Percentiles rank a stretch among this genome's conserved stretches.
Evolutionary conservation across 2,113 vertebrate genomes (phyloP).

Genomic region (Upupa epops): DNA sequence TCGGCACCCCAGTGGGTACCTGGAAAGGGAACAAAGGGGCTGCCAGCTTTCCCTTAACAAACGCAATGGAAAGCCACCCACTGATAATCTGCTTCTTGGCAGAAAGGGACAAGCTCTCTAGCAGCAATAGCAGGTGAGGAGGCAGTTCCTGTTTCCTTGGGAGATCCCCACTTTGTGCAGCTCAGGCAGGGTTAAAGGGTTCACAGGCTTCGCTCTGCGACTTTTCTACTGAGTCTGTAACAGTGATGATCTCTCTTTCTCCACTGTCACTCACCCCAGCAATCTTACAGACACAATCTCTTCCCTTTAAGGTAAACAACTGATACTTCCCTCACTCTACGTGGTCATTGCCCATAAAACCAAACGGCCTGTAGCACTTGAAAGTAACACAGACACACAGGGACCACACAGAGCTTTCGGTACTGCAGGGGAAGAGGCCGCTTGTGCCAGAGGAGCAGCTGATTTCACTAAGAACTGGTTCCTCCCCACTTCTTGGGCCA

Average conservation of each 20-base stretch:
- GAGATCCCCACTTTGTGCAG: background rate
- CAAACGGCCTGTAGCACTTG: accelerated
- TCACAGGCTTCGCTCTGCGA: accelerated
- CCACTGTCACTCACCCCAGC: too few relatives aligned
- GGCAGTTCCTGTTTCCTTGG: background rate
- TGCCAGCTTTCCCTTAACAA: background rate
- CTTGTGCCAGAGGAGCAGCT: background rate
- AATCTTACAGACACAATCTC: background rate
- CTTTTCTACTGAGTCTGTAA: background rate
- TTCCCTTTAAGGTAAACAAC: background rate
- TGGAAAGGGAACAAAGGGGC: background rate
- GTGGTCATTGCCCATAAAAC: background rate
- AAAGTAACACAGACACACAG: accelerated
- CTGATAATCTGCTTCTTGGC: accelerated
- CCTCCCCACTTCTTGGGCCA: background rate
- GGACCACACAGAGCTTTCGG: background rate
- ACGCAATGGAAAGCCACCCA: accelerated
- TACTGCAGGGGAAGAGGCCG: background rate
- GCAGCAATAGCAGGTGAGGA: accelerated
- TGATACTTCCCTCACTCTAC: background rate
- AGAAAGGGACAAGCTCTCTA: background rate
- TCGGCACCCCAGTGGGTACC: too few relatives aligned
- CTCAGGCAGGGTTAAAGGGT: accelerated
- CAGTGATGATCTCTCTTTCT: background rate
- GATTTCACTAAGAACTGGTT: accelerated